Evolutionary conservation across 2,797 vertebrate genomes (phyloP).

Genomic region (Hyperoplus lanceolatus): DNA sequence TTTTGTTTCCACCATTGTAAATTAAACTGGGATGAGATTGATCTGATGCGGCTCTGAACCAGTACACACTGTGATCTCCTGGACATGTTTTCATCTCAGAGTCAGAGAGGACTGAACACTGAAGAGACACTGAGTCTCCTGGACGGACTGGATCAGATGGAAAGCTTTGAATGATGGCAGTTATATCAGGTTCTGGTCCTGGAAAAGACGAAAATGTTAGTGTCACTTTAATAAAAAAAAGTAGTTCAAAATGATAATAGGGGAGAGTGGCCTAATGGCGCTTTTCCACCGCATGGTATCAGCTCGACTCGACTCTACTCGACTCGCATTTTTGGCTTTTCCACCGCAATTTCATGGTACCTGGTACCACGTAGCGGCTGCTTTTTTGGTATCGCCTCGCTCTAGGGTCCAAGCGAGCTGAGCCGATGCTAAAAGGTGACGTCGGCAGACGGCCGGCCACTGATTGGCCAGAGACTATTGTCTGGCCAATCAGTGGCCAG

Average conservation of each 20-base stretch:
- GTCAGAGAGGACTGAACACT: constrained; percentile 45
- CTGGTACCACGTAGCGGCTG: no score
- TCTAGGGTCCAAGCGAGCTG: no score
- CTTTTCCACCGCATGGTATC: no score
- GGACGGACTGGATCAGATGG: background rate
- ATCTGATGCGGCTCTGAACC: constrained; percentile 46
- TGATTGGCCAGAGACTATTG: no score
- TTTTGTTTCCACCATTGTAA: constrained; percentile 8
- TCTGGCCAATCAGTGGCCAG: no score
- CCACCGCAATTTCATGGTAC: no score
- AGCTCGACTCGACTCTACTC: no score
- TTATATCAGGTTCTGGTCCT: constrained; percentile 19
- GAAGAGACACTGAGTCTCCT: constrained; percentile 30
- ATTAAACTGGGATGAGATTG: constrained; percentile 26
- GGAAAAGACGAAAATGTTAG: background rate
- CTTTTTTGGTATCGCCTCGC: no score
- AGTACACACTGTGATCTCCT: constrained; percentile 32
- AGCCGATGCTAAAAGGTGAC: no score
- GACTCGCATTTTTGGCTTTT: no score
- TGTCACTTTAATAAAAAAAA: background rate
- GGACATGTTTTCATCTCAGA: constrained; percentile 16
- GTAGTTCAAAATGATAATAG: background rate
- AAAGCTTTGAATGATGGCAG: background rate
- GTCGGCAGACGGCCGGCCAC: no score
- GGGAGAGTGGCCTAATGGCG: no score